phyloP scores from a whole-genome alignment of 2,888 invertebrate species.

The Dyspetes luteomarginatus region DNA sequence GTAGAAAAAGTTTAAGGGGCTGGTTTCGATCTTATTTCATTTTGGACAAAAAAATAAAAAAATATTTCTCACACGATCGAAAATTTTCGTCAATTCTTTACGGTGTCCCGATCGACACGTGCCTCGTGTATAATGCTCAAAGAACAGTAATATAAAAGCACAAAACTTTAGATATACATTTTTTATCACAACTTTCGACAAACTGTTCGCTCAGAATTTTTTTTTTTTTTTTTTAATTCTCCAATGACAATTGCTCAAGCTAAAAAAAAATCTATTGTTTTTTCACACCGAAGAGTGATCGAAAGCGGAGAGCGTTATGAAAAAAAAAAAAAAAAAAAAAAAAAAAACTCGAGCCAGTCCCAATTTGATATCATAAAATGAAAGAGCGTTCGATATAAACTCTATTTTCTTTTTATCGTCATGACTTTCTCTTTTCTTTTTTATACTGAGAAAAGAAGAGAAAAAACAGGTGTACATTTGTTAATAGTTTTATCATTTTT shows the following conservation, averaged over 20 bases:
- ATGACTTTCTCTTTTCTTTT: constrained; percentile 51
- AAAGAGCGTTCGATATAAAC: constrained; percentile 19
- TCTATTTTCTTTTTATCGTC: constrained; percentile 45
- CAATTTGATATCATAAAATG: constrained; percentile 9
- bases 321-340: no score
- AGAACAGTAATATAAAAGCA: constrained; percentile 49
- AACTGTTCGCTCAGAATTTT: constrained; percentile 11
- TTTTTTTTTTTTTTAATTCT: constrained; percentile 17
- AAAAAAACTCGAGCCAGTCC: constrained; percentile 38
- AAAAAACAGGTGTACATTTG: constrained; percentile 79
- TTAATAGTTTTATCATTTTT: constrained; percentile 81
- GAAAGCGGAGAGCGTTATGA: no score
- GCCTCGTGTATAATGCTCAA: constrained; percentile 37
- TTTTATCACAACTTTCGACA: constrained; percentile 14
- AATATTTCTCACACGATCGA: not conserved
- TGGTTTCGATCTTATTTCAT: constrained; percentile 10
- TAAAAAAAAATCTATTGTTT: constrained; percentile 6
- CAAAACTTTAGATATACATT: constrained; percentile 41
- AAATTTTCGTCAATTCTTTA: constrained; percentile 21
- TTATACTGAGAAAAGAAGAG: constrained; percentile 41
- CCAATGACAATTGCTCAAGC: constrained; percentile 55
- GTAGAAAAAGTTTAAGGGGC: constrained; percentile 16
- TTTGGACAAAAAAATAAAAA: not conserved
- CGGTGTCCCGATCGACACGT: constrained; percentile 8
- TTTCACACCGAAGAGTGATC: not conserved